Conservation (phyloP, 2,113 vertebrate genomes). For the Coptodon bakossiorum region DNA sequence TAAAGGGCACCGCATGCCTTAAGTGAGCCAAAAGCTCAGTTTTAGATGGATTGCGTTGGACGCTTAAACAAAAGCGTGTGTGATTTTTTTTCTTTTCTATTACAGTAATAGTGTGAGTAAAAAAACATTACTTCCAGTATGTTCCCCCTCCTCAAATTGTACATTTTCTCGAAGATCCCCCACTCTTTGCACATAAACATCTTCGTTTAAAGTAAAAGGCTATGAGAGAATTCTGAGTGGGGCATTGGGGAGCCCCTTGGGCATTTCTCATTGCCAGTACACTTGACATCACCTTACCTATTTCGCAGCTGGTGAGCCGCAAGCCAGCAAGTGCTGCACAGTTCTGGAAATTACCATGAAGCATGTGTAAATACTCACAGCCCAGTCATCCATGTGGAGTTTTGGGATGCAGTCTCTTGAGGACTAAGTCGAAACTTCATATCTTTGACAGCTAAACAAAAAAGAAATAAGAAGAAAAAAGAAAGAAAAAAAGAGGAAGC, state of each 20-base stretch:
- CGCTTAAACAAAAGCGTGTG: background rate
- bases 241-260: slow-evolving; percentile 28
- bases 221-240: slow-evolving; percentile 1
- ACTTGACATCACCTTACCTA: background rate
- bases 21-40: background rate
- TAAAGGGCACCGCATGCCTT: background rate
- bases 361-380: background rate
- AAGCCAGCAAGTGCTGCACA: background rate
- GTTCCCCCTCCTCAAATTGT: background rate
- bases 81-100: background rate
- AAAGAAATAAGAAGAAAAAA: background rate
- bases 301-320: slow-evolving; percentile 28
- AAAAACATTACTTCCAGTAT: background rate
- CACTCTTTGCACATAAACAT: background rate
- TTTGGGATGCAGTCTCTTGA: slow-evolving; percentile 45
- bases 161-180: background rate
- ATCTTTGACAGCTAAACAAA: background rate
- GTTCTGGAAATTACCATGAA: slow-evolving; percentile 48
- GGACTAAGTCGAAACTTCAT: slow-evolving; percentile 36
- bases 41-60: background rate
- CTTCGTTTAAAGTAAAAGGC: background rate
- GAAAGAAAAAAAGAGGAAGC: slow-evolving; percentile 22
- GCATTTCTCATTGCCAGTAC: background rate
- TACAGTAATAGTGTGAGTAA: background rate
- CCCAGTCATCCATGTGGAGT: slow-evolving; percentile 34